Evolutionary conservation across 2,797 vertebrate genomes (phyloP).

Genomic region (Alcedo atthis): DNA sequence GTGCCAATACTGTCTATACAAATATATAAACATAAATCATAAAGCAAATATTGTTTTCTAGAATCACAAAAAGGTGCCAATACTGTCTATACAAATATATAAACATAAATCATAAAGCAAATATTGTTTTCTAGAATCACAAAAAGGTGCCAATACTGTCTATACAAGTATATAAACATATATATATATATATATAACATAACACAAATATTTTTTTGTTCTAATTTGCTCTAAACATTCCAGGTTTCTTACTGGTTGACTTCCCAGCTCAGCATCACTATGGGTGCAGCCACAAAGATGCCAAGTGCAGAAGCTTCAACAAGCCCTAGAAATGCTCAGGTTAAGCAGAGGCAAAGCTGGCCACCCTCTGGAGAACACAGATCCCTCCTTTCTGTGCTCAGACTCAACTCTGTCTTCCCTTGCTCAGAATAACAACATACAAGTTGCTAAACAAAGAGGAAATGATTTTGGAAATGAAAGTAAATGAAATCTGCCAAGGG

Average conservation of each 20-base stretch:
- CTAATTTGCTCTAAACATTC: neutral
- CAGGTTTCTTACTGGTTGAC: neutral
- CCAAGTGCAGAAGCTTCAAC: neutral
- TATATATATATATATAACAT: neutral
- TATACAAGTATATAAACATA: neutral
- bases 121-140: no score
- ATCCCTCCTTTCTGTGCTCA: neutral
- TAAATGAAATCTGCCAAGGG: constrained; percentile 39
- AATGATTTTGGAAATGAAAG: constrained; percentile 29
- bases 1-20: no score
- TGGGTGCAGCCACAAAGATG: neutral
- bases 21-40: no score
- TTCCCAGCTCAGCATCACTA: neutral
- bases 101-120: neutral
- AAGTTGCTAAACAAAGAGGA: neutral
- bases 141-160: no score
- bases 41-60: neutral
- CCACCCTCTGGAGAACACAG: neutral
- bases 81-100: neutral
- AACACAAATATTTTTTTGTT: neutral
- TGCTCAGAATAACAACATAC: neutral
- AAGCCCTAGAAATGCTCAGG: neutral
- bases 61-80: neutral
- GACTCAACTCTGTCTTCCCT: neutral
- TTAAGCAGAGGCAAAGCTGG: constrained; percentile 7